phyloP scores from a whole-genome alignment of 2,888 invertebrate genomes.

The Sipha maydis region DNA sequence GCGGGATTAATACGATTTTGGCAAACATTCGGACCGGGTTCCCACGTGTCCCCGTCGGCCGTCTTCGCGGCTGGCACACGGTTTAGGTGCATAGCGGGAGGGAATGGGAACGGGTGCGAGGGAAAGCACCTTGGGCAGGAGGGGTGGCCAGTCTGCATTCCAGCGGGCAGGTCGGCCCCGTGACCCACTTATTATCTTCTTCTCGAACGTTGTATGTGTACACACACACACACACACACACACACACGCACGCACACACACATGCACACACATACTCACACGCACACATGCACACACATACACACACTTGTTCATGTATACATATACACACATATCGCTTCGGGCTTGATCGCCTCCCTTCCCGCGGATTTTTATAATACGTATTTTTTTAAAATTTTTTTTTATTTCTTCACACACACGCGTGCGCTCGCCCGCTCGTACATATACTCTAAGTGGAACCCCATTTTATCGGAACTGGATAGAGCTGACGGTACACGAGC shows the following conservation, averaged over 20 bases:
- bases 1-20: conserved; percentile 46
- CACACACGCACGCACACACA: too few relatives aligned
- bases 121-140: conserved; percentile 58
- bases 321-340: background rate
- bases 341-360: conserved; percentile 36
- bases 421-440: background rate
- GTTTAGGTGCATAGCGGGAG: background rate
- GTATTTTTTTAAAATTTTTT: conserved; percentile 1
- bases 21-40: conserved; percentile 38
- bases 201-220: background rate
- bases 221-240: too few relatives aligned
- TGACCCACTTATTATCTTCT: conserved; percentile 51
- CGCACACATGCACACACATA: too few relatives aligned
- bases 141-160: conserved; percentile 59
- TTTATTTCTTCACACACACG: conserved; percentile 10
- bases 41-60: conserved; percentile 49
- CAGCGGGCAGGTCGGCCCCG: conserved; percentile 58
- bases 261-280: too few relatives aligned
- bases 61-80: background rate
- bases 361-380: background rate
- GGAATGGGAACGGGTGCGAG: conserved; percentile 8
- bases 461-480: conserved; percentile 23
- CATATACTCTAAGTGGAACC: conserved; percentile 25
- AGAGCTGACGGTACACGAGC: background rate
- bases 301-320: background rate